phyloP scores from a whole-genome alignment of 1,140 invertebrate species.

The Trichonephila clavipes region DNA sequence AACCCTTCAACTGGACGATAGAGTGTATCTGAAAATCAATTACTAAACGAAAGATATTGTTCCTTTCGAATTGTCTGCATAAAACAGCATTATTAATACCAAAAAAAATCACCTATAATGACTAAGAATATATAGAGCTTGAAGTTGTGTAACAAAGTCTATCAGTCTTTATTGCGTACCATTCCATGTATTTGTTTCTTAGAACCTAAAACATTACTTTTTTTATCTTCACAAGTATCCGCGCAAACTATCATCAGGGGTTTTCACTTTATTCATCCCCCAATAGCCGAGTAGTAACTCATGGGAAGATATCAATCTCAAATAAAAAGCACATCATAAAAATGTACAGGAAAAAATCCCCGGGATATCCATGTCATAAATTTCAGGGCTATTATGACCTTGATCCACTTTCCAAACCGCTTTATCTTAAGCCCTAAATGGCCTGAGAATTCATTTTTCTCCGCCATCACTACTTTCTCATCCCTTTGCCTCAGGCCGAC shows the following conservation, averaged over 20 bases:
- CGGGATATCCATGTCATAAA: constrained; percentile 26
- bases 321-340: constrained; percentile 28
- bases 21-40: too few relatives aligned
- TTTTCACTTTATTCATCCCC: background rate
- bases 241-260: background rate
- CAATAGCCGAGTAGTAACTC: background rate
- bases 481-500: background rate
- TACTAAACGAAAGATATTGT: too few relatives aligned
- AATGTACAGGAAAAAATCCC: constrained; percentile 2
- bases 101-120: too few relatives aligned
- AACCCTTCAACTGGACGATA: too few relatives aligned
- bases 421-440: constrained; percentile 56
- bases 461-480: background rate
- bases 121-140: too few relatives aligned
- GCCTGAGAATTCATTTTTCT: constrained; percentile 9
- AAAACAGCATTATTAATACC: too few relatives aligned
- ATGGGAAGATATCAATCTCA: constrained; percentile 21
- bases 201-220: background rate
- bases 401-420: constrained; percentile 30
- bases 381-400: constrained; percentile 32
- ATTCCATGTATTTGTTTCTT: too few relatives aligned
- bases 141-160: too few relatives aligned
- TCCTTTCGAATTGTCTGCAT: too few relatives aligned
- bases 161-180: too few relatives aligned
- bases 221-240: background rate